These are phyloP conservation scores for Acropternis orthonyx DNA, from an alignment of 2,797 vertebrate genomes.

Conservation along the genomic window DNA sequence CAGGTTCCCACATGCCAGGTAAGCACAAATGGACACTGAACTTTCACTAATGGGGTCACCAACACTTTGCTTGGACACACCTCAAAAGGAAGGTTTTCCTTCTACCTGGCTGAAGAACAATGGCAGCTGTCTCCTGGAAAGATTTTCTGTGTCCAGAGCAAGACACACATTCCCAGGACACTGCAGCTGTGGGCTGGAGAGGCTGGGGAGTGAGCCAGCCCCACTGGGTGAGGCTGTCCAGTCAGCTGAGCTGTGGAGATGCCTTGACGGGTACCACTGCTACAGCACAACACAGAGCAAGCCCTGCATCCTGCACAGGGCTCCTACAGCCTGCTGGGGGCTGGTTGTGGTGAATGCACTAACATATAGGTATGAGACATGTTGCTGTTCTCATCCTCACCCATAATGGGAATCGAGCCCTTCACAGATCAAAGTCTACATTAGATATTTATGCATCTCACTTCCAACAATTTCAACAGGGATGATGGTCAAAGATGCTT, in stretches of 20 bases:
- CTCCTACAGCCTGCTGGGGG: rapidly evolving
- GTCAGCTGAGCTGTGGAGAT: not conserved
- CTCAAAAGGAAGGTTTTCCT: not conserved
- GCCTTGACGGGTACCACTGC: not conserved
- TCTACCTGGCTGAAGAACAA: not conserved
- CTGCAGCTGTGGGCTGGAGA: not conserved
- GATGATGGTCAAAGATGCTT: not conserved
- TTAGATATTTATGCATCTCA: not conserved
- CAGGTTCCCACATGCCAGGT: not conserved
- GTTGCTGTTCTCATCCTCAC: not conserved
- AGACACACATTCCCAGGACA: rapidly evolving
- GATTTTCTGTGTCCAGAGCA: not conserved
- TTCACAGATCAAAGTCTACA: not conserved
- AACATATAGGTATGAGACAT: not conserved
- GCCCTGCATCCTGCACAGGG: not conserved
- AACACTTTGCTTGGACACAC: rapidly evolving
- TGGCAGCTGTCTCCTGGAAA: not conserved
- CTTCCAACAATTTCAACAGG: not conserved
- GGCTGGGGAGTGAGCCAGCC: not conserved
- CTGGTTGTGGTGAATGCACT: not conserved
- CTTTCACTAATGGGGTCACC: not conserved
- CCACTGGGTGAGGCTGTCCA: not conserved
- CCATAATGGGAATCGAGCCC: not conserved
- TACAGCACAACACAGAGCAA: rapidly evolving
- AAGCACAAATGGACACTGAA: not conserved